Evolutionary conservation across 2,797 vertebrate genomes (phyloP), one percentile per base, ranked within the genome.

Genomic region (Antennarius maculatus): DNA sequence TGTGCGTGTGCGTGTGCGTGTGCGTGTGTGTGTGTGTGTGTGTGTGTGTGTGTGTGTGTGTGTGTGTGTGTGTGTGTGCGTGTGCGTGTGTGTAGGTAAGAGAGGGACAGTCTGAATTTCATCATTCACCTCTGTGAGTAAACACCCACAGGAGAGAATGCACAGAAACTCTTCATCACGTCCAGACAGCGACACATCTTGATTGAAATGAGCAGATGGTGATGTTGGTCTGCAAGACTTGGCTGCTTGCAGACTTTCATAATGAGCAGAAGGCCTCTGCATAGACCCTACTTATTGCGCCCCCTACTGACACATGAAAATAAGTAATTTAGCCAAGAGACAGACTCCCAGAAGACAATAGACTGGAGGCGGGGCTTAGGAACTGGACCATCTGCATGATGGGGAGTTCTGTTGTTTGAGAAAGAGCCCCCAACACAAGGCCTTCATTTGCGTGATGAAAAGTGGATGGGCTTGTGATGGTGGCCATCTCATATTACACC

Each of bases 311-410:
- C 69, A 69, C 9, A 23, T 29, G 58, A 70, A 77, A 78, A 15
- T 80, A 83, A 85, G 81, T 72, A 80, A 66, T 81, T 87, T 78
- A 73, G 80, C 84, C 60, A 49, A 79, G 81, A 90, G 86, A 91
- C 88, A 89, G 82, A 88, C 80, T 88, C 88, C 79, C 82, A 63
- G 77, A 89, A 92, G 89, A 94, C 92, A 93, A 93, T 91, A 91
- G 91, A 78, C 72, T 79, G 71, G 81, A 81, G 92, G 93, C 81
- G 91, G 86, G 88, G 89, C 87, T 85, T 91, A 69, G 66, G 80
- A 81, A 82, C 82, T 52, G 67, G 82, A 70, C 91, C 91, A 92
- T 91, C 89, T 92, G 91, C 66, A 74, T 60, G 79, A 56, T 69
- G 77, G 71, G 51, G 79, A 66, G 76, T 58, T 52, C 70, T 69